Evolutionary conservation across 2,888 invertebrate species (phyloP).

Genomic region (Phalera bucephala): DNA sequence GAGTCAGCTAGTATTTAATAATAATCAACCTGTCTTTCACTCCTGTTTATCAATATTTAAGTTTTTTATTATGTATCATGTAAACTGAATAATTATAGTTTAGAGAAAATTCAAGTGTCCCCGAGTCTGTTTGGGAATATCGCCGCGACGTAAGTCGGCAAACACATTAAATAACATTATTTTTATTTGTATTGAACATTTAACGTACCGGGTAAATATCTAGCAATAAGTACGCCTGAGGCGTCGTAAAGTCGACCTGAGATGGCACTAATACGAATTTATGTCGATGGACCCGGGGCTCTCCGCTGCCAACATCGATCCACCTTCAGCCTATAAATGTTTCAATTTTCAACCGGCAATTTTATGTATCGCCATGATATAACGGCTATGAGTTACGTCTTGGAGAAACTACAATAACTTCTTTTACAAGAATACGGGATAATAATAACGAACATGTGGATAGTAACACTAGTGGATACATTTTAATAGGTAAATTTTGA

Average conservation of each 20-base stretch:
- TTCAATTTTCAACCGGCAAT: slow-evolving; percentile 67
- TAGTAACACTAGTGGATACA: too few species aligned
- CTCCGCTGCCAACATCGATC: slow-evolving; percentile 64
- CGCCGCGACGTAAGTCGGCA: too few species aligned
- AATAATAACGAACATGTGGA: slow-evolving; percentile 9
- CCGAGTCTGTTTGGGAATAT: too few species aligned
- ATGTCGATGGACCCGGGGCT: slow-evolving; percentile 70
- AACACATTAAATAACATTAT: slow-evolving; percentile 32
- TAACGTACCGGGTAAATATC: slow-evolving; percentile 59
- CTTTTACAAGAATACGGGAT: slow-evolving; percentile 10
- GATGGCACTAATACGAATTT: slow-evolving; percentile 81
- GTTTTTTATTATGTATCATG: too few species aligned
- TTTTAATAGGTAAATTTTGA: too few species aligned
- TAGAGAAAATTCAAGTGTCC: too few species aligned
- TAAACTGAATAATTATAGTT: too few species aligned
- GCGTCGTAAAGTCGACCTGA: slow-evolving; percentile 79
- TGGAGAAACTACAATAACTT: slow-evolving; percentile 5
- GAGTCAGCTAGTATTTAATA: too few species aligned
- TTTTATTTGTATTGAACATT: slow-evolving; percentile 56
- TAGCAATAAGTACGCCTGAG: slow-evolving; percentile 72
- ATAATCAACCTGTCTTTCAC: too few species aligned
- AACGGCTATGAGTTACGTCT: too few species aligned
- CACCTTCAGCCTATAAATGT: slow-evolving; percentile 67
- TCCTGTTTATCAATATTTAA: too few species aligned
- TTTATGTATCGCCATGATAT: slow-evolving; percentile 33